Percentiles rank a stretch among this genome's conserved stretches.
Evolutionary conservation across 2,113 vertebrate species (phyloP).

Genomic region (Anhinga rufa): DNA sequence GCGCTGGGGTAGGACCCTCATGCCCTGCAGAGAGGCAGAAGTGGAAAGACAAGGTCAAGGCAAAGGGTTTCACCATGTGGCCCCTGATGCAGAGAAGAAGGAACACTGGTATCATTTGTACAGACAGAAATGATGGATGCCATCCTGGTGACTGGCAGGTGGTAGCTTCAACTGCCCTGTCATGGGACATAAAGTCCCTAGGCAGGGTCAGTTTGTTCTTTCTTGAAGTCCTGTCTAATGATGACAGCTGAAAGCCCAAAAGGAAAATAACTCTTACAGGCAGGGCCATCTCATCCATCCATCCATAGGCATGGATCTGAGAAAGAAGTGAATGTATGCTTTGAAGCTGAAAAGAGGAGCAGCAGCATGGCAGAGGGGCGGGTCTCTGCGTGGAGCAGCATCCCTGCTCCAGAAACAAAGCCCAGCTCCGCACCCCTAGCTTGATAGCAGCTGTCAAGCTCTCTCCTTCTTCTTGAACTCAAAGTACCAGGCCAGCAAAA

Average conservation of each 20-base stretch:
- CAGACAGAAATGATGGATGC: not conserved
- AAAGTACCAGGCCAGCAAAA: not conserved
- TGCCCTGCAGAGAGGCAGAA: not conserved
- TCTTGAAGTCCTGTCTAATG: not conserved
- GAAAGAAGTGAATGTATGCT: accelerated
- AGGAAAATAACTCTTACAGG: not conserved
- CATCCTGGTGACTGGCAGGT: not conserved
- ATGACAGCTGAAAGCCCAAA: not conserved
- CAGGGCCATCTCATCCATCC: not conserved
- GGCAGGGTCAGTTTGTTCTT: not conserved
- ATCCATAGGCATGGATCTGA: not conserved
- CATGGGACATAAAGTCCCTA: not conserved
- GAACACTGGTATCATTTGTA: accelerated
- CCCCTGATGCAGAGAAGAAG: not conserved
- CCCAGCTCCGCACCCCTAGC: not conserved
- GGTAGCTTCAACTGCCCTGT: not conserved
- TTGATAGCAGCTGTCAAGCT: not conserved
- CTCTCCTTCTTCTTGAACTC: not conserved
- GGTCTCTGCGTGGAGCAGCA: not conserved
- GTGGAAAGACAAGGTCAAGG: not conserved
- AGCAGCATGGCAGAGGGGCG: not conserved
- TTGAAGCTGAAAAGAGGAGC: not conserved
- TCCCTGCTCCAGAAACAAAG: not conserved
- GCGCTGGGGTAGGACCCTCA: not conserved
- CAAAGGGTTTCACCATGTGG: not conserved